These are phyloP conservation scores for Drosophila rellima DNA, from an alignment of 2,888 invertebrate species.

Conservation along the genomic window DNA sequence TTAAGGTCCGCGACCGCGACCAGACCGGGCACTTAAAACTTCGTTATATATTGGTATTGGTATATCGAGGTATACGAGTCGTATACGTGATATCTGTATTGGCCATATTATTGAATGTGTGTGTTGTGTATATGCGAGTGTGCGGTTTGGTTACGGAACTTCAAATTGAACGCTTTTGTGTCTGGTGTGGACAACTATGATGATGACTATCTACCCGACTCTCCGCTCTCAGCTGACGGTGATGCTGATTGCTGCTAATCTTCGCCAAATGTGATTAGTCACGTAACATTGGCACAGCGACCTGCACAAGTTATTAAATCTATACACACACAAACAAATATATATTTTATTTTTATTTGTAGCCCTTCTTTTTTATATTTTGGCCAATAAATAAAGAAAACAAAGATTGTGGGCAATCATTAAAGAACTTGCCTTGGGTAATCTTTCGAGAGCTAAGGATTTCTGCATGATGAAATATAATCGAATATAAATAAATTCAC, in stretches of 20 bases:
- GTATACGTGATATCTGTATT: conserved; percentile 28
- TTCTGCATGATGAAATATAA: conserved; percentile 13
- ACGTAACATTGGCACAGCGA: conserved; percentile 76
- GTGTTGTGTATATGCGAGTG: conserved; percentile 28
- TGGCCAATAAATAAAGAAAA: conserved; percentile 6
- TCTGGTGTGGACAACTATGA: conserved; percentile 78
- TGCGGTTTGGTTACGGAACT: conserved; percentile 76
- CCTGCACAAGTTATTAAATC: conserved; percentile 36
- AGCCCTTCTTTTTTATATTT: conserved; percentile 20
- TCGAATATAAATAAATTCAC: conserved; percentile 22
- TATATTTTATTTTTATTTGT: conserved; percentile 4
- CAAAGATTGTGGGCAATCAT: conserved; percentile 31
- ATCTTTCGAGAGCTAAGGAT: conserved; percentile 17
- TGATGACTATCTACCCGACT: conserved; percentile 67
- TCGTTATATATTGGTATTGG: conserved; percentile 54
- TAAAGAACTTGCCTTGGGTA: conserved; percentile 39
- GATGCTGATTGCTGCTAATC: conserved; percentile 77
- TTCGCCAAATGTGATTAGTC: conserved; percentile 81
- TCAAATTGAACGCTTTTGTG: conserved; percentile 70
- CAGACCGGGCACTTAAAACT: conserved; percentile 69
- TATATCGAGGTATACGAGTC: conserved; percentile 24
- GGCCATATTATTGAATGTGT: conserved; percentile 19
- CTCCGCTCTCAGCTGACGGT: conserved; percentile 25
- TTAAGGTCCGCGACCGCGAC: conserved; percentile 76
- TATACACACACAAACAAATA: background rate